A percentile compares a stretch with the other conserved stretches of the same genome.
Evolutionary conservation across 1,140 invertebrate species (phyloP).

Genomic region (Drosophila carrolli): DNA sequence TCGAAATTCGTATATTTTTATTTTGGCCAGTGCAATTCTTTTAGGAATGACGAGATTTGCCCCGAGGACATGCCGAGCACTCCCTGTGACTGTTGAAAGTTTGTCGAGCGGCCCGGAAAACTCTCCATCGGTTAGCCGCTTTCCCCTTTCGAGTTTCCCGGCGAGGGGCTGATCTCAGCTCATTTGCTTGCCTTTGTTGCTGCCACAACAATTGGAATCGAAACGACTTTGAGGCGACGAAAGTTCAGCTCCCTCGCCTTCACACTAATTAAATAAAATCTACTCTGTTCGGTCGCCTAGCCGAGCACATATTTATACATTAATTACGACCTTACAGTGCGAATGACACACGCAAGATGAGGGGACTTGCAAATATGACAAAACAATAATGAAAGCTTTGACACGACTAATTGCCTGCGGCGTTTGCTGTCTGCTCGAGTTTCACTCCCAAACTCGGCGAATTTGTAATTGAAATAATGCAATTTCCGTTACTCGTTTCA

Average conservation of each 20-base stretch:
- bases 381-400: conserved; percentile 83
- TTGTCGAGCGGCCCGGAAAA: conserved; percentile 30
- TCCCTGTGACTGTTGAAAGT: conserved; percentile 52
- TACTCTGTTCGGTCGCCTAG: conserved; percentile 58
- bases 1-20: not conserved
- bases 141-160: conserved; percentile 37
- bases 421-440: conserved; percentile 74
- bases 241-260: conserved; percentile 49
- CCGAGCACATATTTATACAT: conserved; percentile 74
- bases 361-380: conserved; percentile 72
- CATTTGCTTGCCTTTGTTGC: conserved; percentile 79
- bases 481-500: conserved; percentile 82
- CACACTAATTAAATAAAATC: conserved; percentile 79
- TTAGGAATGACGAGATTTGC: conserved; percentile 14
- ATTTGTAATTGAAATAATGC: conserved; percentile 83
- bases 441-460: conserved; percentile 54
- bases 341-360: conserved; percentile 55
- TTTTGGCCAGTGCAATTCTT: conserved; percentile 17
- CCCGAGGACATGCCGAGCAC: conserved; percentile 37
- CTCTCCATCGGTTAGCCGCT: conserved; percentile 24
- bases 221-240: conserved; percentile 55
- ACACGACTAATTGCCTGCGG: conserved; percentile 82
- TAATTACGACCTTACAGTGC: conserved; percentile 80
- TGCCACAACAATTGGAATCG: conserved; percentile 71
- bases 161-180: conserved; percentile 31